Base-by-base conservation (phyloP, 1,140 invertebrate species). In the Cylas formicarius region DNA sequence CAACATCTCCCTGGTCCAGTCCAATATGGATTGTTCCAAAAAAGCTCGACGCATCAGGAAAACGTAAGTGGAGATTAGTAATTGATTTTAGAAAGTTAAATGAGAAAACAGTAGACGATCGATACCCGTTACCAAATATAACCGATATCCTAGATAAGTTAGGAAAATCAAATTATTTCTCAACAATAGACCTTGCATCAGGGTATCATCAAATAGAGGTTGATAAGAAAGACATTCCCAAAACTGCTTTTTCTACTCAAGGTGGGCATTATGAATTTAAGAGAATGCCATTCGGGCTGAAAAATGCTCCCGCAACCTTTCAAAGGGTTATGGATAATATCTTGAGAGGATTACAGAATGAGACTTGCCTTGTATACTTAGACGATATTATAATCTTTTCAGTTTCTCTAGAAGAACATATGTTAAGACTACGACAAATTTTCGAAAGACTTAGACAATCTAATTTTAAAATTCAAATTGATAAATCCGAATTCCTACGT, bases 201-300 rank as follows among this genome's bases (percentile, higher is more conserved):
- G 26, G 36, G 1, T 46, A 39, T 45, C 68, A 65, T 57, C 70
- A 76, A 50, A 58, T 75, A 16, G 32, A 47, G 33, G 33, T 47
- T 18, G 18, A 40, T 10, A 3, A 7, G 21, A 7, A 29, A n/a
- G 44, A 47, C 17, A 40, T 47, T 11, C 13, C 10, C 13, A 47
- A 48, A 41, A 48, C 38, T 10, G 45, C 37, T 8, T 48, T 40
- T 14, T 29, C 28, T 6, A 34, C 31, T 13, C 37, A 48, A 10
- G 35, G n/a, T 11, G 38, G 45, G 4, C 38, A 48, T 34, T 48
- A 44, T 9, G 50, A 52, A 49, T 52, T 41, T 32, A 17, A 10
- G n/a, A 26, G 44, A 21, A 51, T 43, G 21, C 44, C 44, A 10
- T 50, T 34, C 29, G 37, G 44, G 17, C 16, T 48, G 8, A 51